phyloP scores from a whole-genome alignment of 1,140 invertebrate species.

The Nephila pilipes region DNA sequence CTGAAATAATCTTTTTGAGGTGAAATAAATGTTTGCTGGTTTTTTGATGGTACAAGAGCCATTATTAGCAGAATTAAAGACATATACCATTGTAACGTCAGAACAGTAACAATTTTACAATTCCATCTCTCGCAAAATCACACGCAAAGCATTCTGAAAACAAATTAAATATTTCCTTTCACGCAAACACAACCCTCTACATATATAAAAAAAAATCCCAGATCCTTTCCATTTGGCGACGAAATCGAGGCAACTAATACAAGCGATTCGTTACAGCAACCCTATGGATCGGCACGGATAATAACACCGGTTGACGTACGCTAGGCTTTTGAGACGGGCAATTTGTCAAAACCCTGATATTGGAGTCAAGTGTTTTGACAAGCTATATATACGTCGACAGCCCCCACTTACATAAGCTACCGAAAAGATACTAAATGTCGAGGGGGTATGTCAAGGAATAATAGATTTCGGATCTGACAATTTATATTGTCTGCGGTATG shows the following conservation, averaged over 20 bases:
- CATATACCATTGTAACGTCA: too few species aligned
- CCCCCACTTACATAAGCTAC: neutral
- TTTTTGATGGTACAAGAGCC: too few species aligned
- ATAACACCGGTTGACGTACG: conserved; percentile 43
- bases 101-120: too few species aligned
- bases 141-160: too few species aligned
- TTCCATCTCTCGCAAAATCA: too few species aligned
- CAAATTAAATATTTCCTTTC: too few species aligned
- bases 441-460: conserved; percentile 32
- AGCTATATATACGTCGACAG: conserved; percentile 44
- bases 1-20: too few species aligned
- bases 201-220: neutral
- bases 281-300: conserved; percentile 30
- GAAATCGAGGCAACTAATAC: neutral
- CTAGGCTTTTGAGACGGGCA: neutral
- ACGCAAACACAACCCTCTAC: too few species aligned
- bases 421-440: conserved; percentile 26
- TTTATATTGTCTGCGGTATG: neutral
- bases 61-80: too few species aligned
- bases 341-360: conserved; percentile 72
- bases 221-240: neutral
- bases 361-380: conserved; percentile 76
- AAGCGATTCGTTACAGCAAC: conserved; percentile 33
- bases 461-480: conserved; percentile 26
- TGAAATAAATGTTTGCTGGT: too few species aligned